Conservation (phyloP, 2,797 vertebrate species). For the Cossypha polioptera region DNA sequence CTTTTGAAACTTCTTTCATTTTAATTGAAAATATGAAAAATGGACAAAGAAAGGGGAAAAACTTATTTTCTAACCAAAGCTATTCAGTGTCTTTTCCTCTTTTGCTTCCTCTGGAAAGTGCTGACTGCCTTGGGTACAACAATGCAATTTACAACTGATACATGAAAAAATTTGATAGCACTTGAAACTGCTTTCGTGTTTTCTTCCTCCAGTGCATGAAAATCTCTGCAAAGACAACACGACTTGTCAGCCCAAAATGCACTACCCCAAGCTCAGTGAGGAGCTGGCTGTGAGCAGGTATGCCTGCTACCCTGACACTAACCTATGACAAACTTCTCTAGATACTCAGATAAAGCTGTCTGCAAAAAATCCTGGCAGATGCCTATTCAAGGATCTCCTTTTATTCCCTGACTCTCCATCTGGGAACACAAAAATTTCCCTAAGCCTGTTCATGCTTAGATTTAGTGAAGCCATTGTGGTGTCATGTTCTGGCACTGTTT, state of each 20-base stretch:
- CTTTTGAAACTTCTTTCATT: background rate
- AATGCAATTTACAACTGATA: background rate
- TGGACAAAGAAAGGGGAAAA: background rate
- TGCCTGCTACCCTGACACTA: background rate
- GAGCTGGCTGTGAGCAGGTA: background rate
- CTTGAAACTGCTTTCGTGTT: background rate
- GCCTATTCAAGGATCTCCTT: conserved; percentile 1
- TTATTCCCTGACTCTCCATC: background rate
- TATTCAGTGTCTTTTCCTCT: background rate
- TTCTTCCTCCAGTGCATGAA: background rate
- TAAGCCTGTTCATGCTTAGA: background rate
- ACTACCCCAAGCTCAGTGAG: background rate
- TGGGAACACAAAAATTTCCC: conserved; percentile 23
- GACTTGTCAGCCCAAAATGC: background rate
- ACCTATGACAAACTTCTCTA: background rate
- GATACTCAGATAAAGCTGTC: conserved; percentile 30
- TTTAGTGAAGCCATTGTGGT: conserved; percentile 27
- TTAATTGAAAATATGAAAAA: background rate
- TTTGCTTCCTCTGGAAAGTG: background rate
- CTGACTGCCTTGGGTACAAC: background rate
- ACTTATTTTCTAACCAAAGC: background rate
- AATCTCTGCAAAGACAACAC: background rate
- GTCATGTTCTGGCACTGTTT: background rate
- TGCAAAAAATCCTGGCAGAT: background rate
- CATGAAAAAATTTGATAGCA: background rate